Evolutionary conservation across 2,113 vertebrate species (phyloP), one percentile per base, ranked within the genome.

Genomic region (Tachuris rubrigastra): DNA sequence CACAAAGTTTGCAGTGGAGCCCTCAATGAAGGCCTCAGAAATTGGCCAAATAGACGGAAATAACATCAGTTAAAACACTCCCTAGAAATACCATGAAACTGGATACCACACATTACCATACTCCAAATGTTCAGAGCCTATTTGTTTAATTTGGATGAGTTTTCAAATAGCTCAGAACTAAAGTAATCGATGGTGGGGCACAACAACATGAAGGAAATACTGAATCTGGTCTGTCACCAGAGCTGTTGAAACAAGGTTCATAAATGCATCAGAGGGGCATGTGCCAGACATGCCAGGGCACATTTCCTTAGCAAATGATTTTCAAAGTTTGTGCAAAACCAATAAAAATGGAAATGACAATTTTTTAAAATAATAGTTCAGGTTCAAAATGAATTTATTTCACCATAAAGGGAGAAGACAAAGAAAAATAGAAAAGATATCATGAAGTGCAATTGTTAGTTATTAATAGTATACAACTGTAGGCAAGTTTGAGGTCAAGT

Each of bases 61-160:
- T 75, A 77, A 80, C 50, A 75, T 68, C 30, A 63, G 50, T 83
- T 84, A 9, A 77, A 94, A 88, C 85, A 80, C 33, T 68, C 74
- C 67, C 60, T 52, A 20, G 56, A 72, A 96, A 73, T 20, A 17
- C 49, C 13, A 3, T 89, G 92, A 87, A 93, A 95, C 7, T 42
- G 39, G 90, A 92, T 35, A 72, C 83, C 60, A 58, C 49, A 17
- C 80, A 39, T 92, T 68, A 53, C 60, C 56, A 2, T 55, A 10
- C 58, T 56, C 69, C 41, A 14, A 53, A 80, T 1, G 3, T 0
- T 49, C 69, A 72, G 75, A 80, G 44, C 52, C 63, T 53, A 23
- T 63, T 96, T 94, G 65, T 94, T 97, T 93, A 16, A 87, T 94
- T 87, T 94, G 88, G 85, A 65, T 82, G 69, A 68, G 83, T 41